Evolutionary conservation across 2,888 invertebrate species (phyloP).

Genomic region (Ypsolopha scabrella): DNA sequence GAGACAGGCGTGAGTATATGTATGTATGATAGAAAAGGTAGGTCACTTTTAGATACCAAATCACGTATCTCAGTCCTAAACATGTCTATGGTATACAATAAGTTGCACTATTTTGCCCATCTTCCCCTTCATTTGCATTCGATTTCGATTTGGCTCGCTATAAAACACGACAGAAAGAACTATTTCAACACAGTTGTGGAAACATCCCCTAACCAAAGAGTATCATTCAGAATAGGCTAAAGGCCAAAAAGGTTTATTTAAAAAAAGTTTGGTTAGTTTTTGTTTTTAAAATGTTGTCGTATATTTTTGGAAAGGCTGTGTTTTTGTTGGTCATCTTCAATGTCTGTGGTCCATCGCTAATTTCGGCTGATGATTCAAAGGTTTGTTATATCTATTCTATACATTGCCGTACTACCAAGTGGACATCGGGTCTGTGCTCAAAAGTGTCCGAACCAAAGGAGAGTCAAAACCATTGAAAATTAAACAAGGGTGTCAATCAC

Average conservation of each 20-base stretch:
- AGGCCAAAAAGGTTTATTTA: too few species aligned
- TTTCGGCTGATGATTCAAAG: slow-evolving; percentile 17
- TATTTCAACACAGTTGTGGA: background rate
- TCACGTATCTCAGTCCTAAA: too few species aligned
- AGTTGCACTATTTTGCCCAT: slow-evolving; percentile 9
- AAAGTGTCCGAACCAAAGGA: too few species aligned
- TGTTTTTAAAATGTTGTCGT: slow-evolving; percentile 11
- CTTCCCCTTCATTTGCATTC: slow-evolving; percentile 27
- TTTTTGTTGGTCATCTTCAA: slow-evolving; percentile 13
- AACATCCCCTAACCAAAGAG: background rate
- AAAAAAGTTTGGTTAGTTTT: background rate
- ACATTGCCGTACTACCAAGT: too few species aligned
- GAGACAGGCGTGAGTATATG: too few species aligned
- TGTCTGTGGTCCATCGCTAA: slow-evolving; percentile 8
- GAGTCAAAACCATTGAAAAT: too few species aligned
- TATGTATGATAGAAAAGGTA: too few species aligned
- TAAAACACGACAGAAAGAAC: slow-evolving; percentile 20
- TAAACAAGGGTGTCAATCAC: too few species aligned
- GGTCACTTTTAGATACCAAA: too few species aligned
- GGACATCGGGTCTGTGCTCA: too few species aligned
- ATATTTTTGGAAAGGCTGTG: slow-evolving; percentile 8
- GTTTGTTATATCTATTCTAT: too few species aligned
- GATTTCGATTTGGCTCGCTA: slow-evolving; percentile 21
- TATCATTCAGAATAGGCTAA: background rate
- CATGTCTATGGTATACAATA: too few species aligned